Conservation (phyloP, 2,888 invertebrate species). For the Notocelia uddmanniana region DNA sequence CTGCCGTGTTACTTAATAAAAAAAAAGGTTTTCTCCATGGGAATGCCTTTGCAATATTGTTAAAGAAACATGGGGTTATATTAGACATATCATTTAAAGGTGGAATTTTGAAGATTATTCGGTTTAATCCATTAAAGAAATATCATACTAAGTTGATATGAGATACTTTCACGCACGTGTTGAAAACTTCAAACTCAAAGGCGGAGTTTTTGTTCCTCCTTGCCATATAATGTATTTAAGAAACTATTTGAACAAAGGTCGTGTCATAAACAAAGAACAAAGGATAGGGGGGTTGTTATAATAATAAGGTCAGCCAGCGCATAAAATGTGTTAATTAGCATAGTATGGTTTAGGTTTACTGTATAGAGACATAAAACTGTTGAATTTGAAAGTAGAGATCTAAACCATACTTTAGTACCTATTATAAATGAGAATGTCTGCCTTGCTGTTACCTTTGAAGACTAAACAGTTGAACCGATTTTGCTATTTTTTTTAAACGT, state of each 20-base stretch:
- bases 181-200: not conserved
- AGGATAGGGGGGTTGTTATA: slow-evolving; percentile 15
- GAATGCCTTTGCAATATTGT: not conserved
- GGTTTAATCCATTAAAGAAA: too few species aligned
- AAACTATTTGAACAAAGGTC: not conserved
- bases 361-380: not conserved
- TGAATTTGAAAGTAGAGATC: not conserved
- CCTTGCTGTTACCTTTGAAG: too few species aligned
- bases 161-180: not conserved
- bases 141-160: not conserved
- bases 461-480: too few species aligned
- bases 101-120: not conserved
- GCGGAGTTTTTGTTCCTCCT: not conserved
- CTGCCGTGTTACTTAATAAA: slow-evolving; percentile 41
- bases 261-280: slow-evolving; percentile 26
- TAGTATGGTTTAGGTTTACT: too few species aligned
- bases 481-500: too few species aligned
- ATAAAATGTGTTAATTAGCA: slow-evolving; percentile 5
- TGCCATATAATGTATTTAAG: not conserved
- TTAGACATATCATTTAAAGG: not conserved
- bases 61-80: not conserved
- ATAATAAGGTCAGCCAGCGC: not conserved
- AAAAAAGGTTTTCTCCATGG: not conserved
- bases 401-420: too few species aligned
- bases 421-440: too few species aligned